Evolutionary conservation across 2,113 vertebrate genomes (phyloP), one percentile per base, ranked within the genome.

Genomic region (Carassius carassius): DNA sequence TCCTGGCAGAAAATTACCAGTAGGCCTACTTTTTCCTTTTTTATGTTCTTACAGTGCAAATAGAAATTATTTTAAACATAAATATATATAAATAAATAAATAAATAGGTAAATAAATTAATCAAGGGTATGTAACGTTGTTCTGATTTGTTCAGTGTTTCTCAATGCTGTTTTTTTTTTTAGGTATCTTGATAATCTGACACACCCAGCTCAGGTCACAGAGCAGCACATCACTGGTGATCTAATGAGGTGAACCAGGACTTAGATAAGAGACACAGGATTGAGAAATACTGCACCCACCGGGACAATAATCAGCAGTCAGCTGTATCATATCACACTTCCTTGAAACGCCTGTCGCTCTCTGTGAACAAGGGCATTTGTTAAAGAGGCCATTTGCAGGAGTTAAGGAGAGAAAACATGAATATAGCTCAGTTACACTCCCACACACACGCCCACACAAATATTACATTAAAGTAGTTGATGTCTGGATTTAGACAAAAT

Each of bases 241-340:
- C 49, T 62, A 62, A 78, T 41, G 21, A 14, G 11, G 21, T 25
- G 0, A 63, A 25, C 29, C 78, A 63, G 37, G 4, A 44, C 19
- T 78, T 23, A 65, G 77, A 79, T 79, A 79, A 62, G 58, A 60
- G 21, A 60, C 32, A 44, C n/a, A 78, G 32, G 54, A 60, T 78
- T 78, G 54, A 23, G 54, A 60, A 78, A 78, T 14, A 6, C 54
- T 78, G 37, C 21, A n/a, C n/a, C n/a, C 37, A 19, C n/a, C 49
- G 78, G n/a, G 13, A 32, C 37, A 29, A 65, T 78, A 41, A 78
- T 21, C 16, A 47, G n/a, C 21, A 23, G 32, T 62, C 25, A 29
- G 37, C 78, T 25, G n/a, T 63, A 29, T 63, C 12, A 37, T 41
- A 60, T 78, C 77, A 41, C 37, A 41, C 37, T 81, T 62, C 78